These are phyloP conservation scores for Oreochromis mossambicus DNA, from an alignment of 2,797 vertebrate genomes.

Conservation along the genomic window DNA sequence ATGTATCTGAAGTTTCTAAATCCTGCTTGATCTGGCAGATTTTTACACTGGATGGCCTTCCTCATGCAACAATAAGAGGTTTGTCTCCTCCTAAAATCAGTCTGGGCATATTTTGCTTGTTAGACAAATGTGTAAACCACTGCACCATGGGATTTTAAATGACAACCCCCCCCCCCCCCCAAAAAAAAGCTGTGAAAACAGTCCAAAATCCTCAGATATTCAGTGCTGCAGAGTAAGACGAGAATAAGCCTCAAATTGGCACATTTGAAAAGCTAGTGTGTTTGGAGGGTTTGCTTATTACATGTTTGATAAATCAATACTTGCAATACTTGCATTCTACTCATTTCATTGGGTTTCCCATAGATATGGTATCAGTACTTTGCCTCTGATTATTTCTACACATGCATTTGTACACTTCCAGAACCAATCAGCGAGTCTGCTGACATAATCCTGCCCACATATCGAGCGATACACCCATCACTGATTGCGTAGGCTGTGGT, in stretches of 20 bases:
- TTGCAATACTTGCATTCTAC: neutral
- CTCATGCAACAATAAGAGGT: neutral
- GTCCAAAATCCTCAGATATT: neutral
- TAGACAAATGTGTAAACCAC: neutral
- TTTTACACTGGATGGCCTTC: neutral
- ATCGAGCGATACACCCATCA: rapidly evolving
- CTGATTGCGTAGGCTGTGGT: neutral
- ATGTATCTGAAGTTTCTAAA: neutral
- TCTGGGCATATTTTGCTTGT: neutral
- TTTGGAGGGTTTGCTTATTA: neutral
- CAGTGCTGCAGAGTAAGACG: neutral
- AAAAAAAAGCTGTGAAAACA: neutral
- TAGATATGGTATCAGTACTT: neutral
- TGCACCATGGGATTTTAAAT: neutral
- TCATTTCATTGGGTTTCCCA: neutral
- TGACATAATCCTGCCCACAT: neutral
- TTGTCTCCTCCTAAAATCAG: neutral
- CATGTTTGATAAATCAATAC: neutral
- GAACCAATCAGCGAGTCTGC: neutral
- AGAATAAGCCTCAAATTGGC: neutral
- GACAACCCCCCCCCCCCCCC: too few relatives aligned
- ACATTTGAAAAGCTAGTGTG: neutral
- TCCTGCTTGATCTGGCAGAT: neutral
- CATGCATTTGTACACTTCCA: neutral
- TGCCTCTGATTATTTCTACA: neutral